Evolutionary conservation across 2,113 vertebrate genomes (phyloP).

Genomic region (Ciconia maguari): DNA sequence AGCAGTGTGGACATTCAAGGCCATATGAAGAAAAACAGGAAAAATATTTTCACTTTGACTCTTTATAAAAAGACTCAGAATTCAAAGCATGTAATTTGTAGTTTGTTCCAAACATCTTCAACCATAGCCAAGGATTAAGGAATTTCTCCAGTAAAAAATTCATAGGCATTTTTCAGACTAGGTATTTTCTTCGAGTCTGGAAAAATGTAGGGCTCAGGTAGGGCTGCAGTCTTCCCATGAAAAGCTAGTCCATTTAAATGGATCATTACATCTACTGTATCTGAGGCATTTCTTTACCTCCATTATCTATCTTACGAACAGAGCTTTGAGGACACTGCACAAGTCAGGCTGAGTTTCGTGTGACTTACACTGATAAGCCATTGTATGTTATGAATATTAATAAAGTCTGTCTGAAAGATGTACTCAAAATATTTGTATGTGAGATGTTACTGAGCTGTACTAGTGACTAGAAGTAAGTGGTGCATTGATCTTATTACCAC

Average conservation of each 20-base stretch:
- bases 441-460: neutral
- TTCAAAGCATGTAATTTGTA: neutral
- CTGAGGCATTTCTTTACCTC: neutral
- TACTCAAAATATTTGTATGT: neutral
- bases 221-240: neutral
- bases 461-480: neutral
- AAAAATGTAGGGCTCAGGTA: neutral
- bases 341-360: neutral
- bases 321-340: neutral
- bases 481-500: neutral
- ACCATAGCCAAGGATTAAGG: neutral
- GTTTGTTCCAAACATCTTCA: neutral
- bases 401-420: neutral
- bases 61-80: neutral
- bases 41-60: neutral
- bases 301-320: neutral
- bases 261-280: neutral
- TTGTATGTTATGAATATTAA: conserved; percentile 15
- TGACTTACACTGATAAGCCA: neutral
- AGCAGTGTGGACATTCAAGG: neutral
- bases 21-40: neutral
- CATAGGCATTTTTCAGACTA: neutral
- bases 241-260: neutral
- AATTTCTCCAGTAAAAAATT: neutral
- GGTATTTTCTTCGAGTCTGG: neutral